Evolutionary conservation across 2,888 invertebrate genomes (phyloP), one percentile per base, ranked within the genome.

Genomic region (Drosophila setosimentum): DNA sequence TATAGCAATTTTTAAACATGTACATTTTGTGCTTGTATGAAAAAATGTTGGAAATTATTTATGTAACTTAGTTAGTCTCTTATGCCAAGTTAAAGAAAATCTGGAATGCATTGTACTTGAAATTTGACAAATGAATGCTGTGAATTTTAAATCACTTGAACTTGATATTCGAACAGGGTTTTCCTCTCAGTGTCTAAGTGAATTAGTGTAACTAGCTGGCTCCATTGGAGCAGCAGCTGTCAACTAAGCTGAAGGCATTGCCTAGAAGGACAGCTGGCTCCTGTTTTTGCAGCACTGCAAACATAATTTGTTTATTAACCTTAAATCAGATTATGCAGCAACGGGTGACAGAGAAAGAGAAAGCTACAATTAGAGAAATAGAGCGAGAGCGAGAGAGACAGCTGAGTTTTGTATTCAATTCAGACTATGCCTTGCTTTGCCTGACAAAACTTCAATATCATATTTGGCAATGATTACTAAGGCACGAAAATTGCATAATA

Each of bases 231-330:
- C 37, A 40, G 49, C 45, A 50, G 30, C 37, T 51, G 64, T 29
- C 51, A 45, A 37, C 45, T 58, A 49, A 45, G 66, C 49, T 49
- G 24, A 42, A 62, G 71, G 49, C 66, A 60, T 66, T 58, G 50
- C 42, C 48, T 11, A 50, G 11, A 54, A 35, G 53, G 61, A 42
- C 40, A 30, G 40, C 57, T 51, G 58, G 65, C 65, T 70, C 48
- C 68, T 54, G 45, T 74, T 68, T 59, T 68, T 68, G 75, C 66
- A 74, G 69, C 76, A 82, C 80, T 84, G 82, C 84, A 87, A 69
- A 60, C 74, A 40, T 87, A 87, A 89, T 89, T 89, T 80, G 85
- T 89, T 87, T 87, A 89, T 87, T 89, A 89, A 89, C 85, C 89
- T 63, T 58, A 87, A 89, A 87, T 87, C 85, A 80, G 89, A 76